Conservation (phyloP, 2,797 vertebrate species). For the Rousettus madagascariensis region DNA sequence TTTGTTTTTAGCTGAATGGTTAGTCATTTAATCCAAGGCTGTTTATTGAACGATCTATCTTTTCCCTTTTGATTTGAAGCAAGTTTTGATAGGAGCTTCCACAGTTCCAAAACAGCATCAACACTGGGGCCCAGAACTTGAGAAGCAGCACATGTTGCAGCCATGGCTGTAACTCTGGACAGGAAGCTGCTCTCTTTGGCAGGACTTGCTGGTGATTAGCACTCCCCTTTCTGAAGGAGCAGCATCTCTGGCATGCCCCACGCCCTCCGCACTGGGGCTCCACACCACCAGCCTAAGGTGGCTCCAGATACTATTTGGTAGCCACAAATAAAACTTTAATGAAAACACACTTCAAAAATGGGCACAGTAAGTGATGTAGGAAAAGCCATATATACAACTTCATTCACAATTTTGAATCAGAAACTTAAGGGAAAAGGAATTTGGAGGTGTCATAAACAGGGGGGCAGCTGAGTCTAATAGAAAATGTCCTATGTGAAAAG, state of each 20-base stretch:
- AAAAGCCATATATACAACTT: neutral
- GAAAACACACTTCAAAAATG: neutral
- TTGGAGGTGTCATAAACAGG: neutral
- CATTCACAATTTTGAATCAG: slow-evolving; percentile 9
- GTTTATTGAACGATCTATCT: neutral
- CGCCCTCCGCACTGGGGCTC: fast-evolving
- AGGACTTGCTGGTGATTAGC: fast-evolving
- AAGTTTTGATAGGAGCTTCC: neutral
- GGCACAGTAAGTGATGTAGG: neutral
- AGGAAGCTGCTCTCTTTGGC: neutral
- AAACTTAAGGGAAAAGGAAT: neutral
- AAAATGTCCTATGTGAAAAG: neutral
- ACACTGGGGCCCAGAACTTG: neutral
- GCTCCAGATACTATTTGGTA: neutral
- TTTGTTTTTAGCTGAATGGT: neutral
- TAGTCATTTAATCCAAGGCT: neutral
- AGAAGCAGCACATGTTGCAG: neutral
- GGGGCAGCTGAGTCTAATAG: neutral
- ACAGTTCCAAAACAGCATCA: neutral
- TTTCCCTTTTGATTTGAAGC: neutral
- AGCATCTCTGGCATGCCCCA: neutral
- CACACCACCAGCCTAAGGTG: neutral
- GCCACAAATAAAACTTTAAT: neutral
- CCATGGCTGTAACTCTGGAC: fast-evolving
- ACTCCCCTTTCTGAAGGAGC: neutral